Conservation (phyloP, 2,797 vertebrate genomes). For the Crenuchus spilurus region DNA sequence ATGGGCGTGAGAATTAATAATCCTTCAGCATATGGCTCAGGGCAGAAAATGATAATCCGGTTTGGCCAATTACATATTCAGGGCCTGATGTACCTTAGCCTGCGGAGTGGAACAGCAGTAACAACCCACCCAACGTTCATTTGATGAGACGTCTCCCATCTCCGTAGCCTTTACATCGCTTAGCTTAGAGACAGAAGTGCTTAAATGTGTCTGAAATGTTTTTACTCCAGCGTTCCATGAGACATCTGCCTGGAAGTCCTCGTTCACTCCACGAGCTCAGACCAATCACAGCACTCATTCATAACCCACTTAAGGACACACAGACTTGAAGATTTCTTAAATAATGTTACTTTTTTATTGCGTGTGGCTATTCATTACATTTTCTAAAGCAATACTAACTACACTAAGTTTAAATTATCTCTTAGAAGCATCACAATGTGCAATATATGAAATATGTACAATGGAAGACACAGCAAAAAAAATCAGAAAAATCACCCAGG, state of each 20-base stretch:
- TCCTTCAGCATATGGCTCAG: conserved; percentile 68
- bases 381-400: conserved; percentile 90
- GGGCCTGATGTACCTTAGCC: conserved; percentile 37
- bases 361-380: conserved; percentile 97
- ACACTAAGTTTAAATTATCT: conserved; percentile 87
- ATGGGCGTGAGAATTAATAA: conserved; percentile 68
- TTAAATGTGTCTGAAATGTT: background rate
- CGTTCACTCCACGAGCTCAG: conserved; percentile 39
- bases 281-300: background rate
- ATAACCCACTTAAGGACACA: conserved; percentile 51
- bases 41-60: conserved; percentile 72
- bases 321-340: conserved; percentile 83
- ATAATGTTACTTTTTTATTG: conserved; percentile 95
- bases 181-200: background rate
- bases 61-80: conserved; percentile 67
- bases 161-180: conserved; percentile 19
- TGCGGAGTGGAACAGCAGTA: background rate
- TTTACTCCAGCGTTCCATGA: conserved; percentile 16
- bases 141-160: conserved; percentile 17
- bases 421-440: conserved; percentile 88
- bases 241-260: conserved; percentile 56
- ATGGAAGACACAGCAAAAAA: conserved; percentile 90
- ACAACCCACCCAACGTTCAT: conserved; percentile 15
- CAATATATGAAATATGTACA: conserved; percentile 92
- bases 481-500: conserved; percentile 69